Conservation (phyloP, 2,797 vertebrate species). For the Periparus ater region DNA sequence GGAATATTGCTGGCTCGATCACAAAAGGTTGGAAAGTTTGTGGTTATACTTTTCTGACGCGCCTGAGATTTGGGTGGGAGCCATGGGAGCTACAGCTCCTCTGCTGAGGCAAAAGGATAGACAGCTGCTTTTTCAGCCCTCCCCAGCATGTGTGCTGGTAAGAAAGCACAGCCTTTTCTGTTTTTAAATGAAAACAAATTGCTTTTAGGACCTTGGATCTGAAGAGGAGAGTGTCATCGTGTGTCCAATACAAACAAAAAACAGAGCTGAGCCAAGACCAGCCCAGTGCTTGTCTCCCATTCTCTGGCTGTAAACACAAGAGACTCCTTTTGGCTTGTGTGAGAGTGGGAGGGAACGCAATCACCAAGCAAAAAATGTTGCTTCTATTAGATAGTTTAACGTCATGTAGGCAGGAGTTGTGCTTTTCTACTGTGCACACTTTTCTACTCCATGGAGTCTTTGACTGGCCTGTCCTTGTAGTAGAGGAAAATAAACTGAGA, state of each 20-base stretch:
- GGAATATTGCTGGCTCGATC: background rate
- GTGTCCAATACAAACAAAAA: slow-evolving; percentile 65
- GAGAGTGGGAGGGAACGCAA: slow-evolving; percentile 21
- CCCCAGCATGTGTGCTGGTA: background rate
- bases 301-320: slow-evolving; percentile 21
- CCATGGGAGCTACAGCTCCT: background rate
- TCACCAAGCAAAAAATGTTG: background rate
- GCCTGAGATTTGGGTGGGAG: background rate
- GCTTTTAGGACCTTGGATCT: slow-evolving; percentile 40
- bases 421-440: background rate
- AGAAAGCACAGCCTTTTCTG: background rate
- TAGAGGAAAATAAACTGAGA: background rate
- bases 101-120: background rate
- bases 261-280: background rate
- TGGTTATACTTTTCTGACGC: background rate
- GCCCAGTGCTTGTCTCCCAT: slow-evolving; percentile 35
- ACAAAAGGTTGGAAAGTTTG: background rate
- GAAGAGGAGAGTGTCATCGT: slow-evolving; percentile 31
- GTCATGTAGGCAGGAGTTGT: background rate
- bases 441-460: background rate
- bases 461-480: background rate
- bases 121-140: slow-evolving; percentile 30
- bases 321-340: slow-evolving; percentile 42
- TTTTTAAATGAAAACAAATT: background rate
- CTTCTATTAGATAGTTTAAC: background rate